Conservation (phyloP, 1,140 invertebrate genomes). For the Agraylea sexmaculata region DNA sequence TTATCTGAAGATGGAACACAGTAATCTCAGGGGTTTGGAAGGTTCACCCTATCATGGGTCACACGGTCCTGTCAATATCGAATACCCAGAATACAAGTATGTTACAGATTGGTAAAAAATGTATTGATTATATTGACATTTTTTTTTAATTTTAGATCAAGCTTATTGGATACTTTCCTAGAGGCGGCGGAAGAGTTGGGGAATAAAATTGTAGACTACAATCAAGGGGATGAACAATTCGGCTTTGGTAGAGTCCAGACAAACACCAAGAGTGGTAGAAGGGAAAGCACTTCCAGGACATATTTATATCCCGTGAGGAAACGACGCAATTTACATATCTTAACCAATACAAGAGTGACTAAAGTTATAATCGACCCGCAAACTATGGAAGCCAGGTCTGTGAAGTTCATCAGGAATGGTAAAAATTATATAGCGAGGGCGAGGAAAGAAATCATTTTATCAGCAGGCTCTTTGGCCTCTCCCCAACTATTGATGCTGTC, state of each 20-base stretch:
- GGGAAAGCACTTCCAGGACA: conserved; percentile 43
- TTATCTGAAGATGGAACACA: conserved; percentile 41
- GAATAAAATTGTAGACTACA: conserved; percentile 40
- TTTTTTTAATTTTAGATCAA: conserved; percentile 36
- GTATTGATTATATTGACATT: no score
- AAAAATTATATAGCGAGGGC: conserved; percentile 32
- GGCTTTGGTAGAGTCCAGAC: conserved; percentile 48
- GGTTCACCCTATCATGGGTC: conserved; percentile 42
- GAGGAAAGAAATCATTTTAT: conserved; percentile 49
- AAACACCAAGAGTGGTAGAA: conserved; percentile 40
- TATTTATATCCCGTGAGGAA: conserved; percentile 45
- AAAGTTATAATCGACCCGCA: conserved; percentile 50
- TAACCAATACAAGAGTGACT: conserved; percentile 42
- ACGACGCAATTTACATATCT: conserved; percentile 53
- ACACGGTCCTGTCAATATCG: conserved; percentile 40
- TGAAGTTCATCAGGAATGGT: conserved; percentile 45
- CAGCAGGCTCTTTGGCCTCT: conserved; percentile 57
- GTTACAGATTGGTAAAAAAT: no score
- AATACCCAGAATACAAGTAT: conserved; percentile 41
- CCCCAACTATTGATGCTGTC: conserved; percentile 65
- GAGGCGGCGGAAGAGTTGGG: conserved; percentile 43
- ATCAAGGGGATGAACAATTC: conserved; percentile 30
- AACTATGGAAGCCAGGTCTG: conserved; percentile 51
- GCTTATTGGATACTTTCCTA: conserved; percentile 40
- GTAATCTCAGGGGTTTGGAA: conserved; percentile 33